phyloP scores from a whole-genome alignment of 2,113 vertebrate species.

The Fregetta grallaria region DNA sequence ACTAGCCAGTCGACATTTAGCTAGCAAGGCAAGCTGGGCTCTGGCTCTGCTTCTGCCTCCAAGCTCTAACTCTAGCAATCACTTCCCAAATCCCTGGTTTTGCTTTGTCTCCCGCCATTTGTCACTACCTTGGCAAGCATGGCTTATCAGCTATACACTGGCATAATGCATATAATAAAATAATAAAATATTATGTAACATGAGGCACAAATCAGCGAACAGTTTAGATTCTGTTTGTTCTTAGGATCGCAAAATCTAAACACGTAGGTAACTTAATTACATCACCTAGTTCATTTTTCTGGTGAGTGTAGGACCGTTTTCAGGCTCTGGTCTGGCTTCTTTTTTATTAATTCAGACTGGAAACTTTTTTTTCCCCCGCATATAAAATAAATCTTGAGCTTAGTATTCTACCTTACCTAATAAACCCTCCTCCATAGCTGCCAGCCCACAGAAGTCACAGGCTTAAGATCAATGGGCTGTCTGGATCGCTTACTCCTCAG shows the following conservation, averaged over 20 bases:
- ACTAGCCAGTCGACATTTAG: neutral
- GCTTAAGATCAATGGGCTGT: neutral
- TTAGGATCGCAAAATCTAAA: neutral
- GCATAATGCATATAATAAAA: neutral
- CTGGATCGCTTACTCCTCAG: neutral
- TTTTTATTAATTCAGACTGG: neutral
- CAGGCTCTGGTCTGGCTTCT: neutral
- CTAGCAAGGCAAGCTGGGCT: neutral
- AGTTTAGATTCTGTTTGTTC: neutral
- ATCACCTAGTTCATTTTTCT: neutral
- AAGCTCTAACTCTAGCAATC: neutral
- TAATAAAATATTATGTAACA: neutral
- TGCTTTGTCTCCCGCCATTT: neutral
- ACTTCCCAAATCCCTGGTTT: neutral
- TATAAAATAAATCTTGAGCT: neutral
- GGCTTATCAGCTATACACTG: neutral
- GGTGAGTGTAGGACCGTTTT: neutral
- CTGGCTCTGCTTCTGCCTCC: neutral
- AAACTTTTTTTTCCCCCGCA: neutral
- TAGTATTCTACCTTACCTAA: neutral
- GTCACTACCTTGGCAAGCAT: neutral
- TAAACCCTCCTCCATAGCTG: neutral
- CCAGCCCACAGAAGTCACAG: neutral
- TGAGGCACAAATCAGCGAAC: neutral
- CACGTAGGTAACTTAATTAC: neutral